Evolutionary conservation across 2,888 invertebrate genomes (phyloP), one percentile per base, ranked within the genome.

Genomic region (Shargacucullia verbasci): DNA sequence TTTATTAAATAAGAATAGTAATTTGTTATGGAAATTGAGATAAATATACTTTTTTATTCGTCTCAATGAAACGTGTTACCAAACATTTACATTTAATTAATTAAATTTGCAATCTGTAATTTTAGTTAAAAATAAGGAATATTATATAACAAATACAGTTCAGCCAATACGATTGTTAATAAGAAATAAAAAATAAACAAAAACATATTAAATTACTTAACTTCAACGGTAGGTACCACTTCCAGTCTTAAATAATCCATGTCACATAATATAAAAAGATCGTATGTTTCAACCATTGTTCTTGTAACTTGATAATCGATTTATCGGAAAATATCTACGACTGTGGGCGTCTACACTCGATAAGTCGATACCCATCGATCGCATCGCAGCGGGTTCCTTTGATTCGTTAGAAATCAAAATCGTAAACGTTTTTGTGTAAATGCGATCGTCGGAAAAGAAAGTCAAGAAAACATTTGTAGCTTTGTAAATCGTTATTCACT

Each of bases 221-320:
- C n/a, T n/a, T n/a, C n/a, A n/a, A 20, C 4, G 4, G 20, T 20
- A 20, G 20, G 20, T 20, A 20, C 40, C 63, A 53, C 65, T 52
- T 73, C 67, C 12, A 60, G 56, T 27, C 0, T 4, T 52, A 38
- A 47, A 25, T 41, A 49, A 66, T 70, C 56, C 9, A 12, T 25
- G 45, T 27, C 14, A 29, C 25, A 10, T 41, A n/a, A n/a, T n/a
- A 63, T 47, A 71, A 69, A 68, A 67, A 80, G 70, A 84, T 86
- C 81, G 81, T 79, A 83, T 81, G 75, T 76, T 77, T 70, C 63
- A 67, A 69, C 81, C 82, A 91, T 92, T 91, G 92, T 92, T 91
- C 88, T 87, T 87, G 84, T 85, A 84, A 85, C 83, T 80, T 80
- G 87, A 89, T 90, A 88, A 91, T 91, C 89, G 87, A 88, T 88